These are phyloP conservation scores for Platichthys stellatus DNA, from an alignment of 2,113 vertebrate genomes.

Conservation along the genomic window DNA sequence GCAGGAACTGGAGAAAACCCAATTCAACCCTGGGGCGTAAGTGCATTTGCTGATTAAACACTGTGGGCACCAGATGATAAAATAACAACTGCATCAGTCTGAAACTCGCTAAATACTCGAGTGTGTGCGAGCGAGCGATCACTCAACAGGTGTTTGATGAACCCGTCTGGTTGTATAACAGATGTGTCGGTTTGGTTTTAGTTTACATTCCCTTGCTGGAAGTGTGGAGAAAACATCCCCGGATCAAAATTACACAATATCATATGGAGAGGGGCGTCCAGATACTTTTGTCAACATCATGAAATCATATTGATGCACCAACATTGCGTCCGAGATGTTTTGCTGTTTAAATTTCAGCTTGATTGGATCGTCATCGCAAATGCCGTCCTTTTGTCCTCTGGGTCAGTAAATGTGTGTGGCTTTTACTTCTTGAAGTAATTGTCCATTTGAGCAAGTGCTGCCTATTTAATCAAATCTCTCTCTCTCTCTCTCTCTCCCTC, in stretches of 20 bases:
- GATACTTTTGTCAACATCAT: background rate
- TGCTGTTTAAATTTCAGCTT: constrained; percentile 14
- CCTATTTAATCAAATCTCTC: constrained; percentile 60
- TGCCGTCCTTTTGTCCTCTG: constrained; percentile 49
- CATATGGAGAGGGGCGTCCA: background rate
- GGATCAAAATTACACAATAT: background rate
- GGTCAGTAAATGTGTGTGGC: background rate
- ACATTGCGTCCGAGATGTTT: background rate
- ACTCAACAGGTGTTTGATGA: no score
- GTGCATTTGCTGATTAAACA: no score
- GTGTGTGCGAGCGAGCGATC: no score
- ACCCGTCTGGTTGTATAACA: background rate
- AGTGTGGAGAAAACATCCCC: no score
- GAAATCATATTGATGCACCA: background rate
- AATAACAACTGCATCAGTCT: no score
- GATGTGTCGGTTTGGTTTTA: no score
- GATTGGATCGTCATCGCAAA: constrained; percentile 32
- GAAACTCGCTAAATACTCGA: no score
- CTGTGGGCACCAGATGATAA: no score
- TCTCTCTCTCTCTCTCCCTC: background rate
- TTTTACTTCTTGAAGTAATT: constrained; percentile 34
- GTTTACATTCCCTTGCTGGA: no score
- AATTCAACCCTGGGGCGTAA: no score
- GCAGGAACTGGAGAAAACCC: no score
- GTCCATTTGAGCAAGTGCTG: constrained; percentile 44